Evolutionary conservation across 1,140 invertebrate species (phyloP), one percentile per base, ranked within the genome.

Genomic region (Sinella curviseta): DNA sequence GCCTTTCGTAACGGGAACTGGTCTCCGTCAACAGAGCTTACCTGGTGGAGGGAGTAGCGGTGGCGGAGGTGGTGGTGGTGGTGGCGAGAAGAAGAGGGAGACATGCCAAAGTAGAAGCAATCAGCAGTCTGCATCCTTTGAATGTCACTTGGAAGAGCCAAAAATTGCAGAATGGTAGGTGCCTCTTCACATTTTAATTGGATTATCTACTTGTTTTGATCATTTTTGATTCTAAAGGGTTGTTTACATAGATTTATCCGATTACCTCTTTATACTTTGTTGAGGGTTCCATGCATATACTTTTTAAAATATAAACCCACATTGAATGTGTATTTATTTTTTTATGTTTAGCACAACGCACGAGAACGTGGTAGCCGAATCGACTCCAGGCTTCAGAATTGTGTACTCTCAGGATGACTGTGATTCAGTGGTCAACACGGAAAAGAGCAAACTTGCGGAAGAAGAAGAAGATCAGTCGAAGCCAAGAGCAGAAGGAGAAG

Each of bases 81-180:
- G 31, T 55, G 33, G 28, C 0, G n/a, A n/a, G n/a, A 48, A 57
- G 35, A 60, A 36, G 0, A 60, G 26, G 33, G 31, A 24, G 17
- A 55, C 74, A 1, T 2, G 1, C 17, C 70, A 1, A 74, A 60
- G 30, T 35, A 55, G 16, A 1, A 74, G 20, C 16, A 26, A 54
- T 33, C 77, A 34, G 48, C 57, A 55, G 26, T 74, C 79, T 16
- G 76, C 77, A 60, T 80, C 78, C n/a, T 81, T 82, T 34, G 81
- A 82, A 33, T 81, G 77, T 60, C 70, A 48, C 34, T 39, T 82
- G 28, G 77, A 83, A 70, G 82, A 83, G 67, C 81, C 82, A 33
- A 82, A 65, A 28, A 82, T 70, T 16, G 36, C 81, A 35, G 82
- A 82, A 82, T 83, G 82, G 82, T 82, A 78, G 77, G 34, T 48